Evolutionary conservation across 2,113 vertebrate genomes (phyloP), one percentile per base, ranked within the genome.

Genomic region (Barnardius zonarius): DNA sequence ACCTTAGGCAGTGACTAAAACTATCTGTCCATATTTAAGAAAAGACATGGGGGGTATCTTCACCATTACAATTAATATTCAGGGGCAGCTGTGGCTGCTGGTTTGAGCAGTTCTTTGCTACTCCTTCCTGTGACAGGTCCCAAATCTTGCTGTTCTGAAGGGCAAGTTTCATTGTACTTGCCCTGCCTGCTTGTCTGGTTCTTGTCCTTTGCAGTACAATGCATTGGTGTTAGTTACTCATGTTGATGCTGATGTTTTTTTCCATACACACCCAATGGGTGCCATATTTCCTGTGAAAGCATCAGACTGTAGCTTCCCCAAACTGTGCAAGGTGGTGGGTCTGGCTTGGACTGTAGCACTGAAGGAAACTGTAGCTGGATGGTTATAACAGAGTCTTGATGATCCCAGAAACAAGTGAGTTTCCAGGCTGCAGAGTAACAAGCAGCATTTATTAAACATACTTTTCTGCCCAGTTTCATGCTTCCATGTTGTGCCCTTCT

Each of bases 111-210:
- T n/a, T 24, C 37, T 82, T 55, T 61, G 18, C 43, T 76, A 8
- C 62, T 54, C 7, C 69, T 72, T 91, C 61, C 35, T 66, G 37
- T 74, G 63, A 54, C 25, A 31, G 59, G 31, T 75, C 41, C 28
- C 13, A 43, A 14, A 49, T 61, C 25, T 64, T 52, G 70, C 41
- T n/a, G 11, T 70, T 80, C 51, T 49, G 54, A 44, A 22, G 30
- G 52, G 55, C 46, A 43, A 41, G 31, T 44, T 70, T 83, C 28
- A 3, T 12, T 57, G 64, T 54, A 9, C 90, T 73, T 3, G 5
- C 61, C 70, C 44, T 85, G 68, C 93, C 70, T 88, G 94, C 72
- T 92, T 55, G 28, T 70, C 92, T 84, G 39, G 94, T 94, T 95
- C 70, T 55, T 83, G 69, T 51, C 33, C 39, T 78, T 57, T 54